phyloP scores from a whole-genome alignment of 2,888 invertebrate species.

The Melieria omissa region DNA sequence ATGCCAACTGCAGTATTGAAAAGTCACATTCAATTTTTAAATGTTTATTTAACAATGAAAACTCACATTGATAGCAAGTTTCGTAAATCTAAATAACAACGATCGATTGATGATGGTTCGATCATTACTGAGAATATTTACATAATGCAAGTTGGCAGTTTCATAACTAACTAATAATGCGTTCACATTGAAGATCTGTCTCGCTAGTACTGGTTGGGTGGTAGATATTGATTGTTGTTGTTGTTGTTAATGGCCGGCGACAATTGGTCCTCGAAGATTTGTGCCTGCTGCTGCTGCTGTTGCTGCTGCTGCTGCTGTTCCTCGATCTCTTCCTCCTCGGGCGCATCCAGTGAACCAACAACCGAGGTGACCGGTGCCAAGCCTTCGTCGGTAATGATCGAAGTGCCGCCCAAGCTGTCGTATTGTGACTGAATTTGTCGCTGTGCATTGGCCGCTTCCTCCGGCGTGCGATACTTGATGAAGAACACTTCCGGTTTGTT shows the following conservation, averaged over 20 bases:
- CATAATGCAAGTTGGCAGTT: conserved; percentile 37
- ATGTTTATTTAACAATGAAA: neutral
- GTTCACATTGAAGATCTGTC: conserved; percentile 55
- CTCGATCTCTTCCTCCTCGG: conserved; percentile 56
- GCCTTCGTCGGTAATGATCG: conserved; percentile 63
- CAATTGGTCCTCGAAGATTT: conserved; percentile 38
- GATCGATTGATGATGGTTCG: neutral
- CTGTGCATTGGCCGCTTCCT: conserved; percentile 64
- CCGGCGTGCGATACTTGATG: conserved; percentile 65
- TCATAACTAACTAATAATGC: conserved; percentile 58
- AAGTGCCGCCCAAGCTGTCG: conserved; percentile 62
- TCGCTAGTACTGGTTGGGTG: conserved; percentile 52
- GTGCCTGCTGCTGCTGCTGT: conserved; percentile 40
- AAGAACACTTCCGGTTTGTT: conserved; percentile 67
- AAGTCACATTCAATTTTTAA: too few species aligned
- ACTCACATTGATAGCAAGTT: neutral
- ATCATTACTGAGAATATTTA: neutral
- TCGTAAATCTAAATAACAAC: conserved; percentile 23
- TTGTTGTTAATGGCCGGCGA: conserved; percentile 37
- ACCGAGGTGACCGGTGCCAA: conserved; percentile 63
- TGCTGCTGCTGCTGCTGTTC: conserved; percentile 43
- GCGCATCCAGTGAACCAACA: conserved; percentile 60
- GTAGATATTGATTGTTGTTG: conserved; percentile 54
- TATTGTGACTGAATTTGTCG: conserved; percentile 65
- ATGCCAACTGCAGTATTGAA: too few species aligned